Conservation (phyloP, 2,797 vertebrate species). For the Notolabrus celidotus region DNA sequence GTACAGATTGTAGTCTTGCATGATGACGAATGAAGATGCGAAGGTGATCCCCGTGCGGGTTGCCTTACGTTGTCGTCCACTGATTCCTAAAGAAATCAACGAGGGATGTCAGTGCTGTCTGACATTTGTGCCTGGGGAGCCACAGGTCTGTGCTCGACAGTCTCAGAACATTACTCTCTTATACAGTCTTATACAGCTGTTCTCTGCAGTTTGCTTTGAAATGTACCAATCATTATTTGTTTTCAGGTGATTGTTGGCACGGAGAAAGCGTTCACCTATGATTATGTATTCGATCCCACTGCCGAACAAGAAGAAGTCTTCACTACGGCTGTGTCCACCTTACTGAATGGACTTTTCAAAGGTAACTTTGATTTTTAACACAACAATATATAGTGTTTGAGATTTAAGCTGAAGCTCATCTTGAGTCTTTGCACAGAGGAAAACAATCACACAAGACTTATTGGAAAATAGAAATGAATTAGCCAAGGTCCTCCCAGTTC, state of each 20-base stretch:
- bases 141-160: constrained; percentile 84
- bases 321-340: constrained; percentile 86
- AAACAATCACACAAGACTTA: neutral
- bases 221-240: neutral
- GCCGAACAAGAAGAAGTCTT: constrained; percentile 96
- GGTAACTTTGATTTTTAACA: constrained; percentile 75
- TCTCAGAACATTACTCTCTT: neutral
- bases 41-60: constrained; percentile 93
- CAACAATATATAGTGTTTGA: neutral
- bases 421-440: too few relatives aligned
- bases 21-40: constrained; percentile 87
- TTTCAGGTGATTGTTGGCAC: constrained; percentile 91
- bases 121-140: constrained; percentile 91
- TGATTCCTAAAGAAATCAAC: constrained; percentile 90
- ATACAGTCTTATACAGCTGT: neutral
- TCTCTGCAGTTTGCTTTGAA: neutral
- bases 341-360: constrained; percentile 93
- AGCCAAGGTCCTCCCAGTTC: too few relatives aligned
- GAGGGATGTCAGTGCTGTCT: constrained; percentile 95
- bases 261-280: constrained; percentile 95
- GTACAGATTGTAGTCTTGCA: constrained; percentile 34
- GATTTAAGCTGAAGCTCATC: too few relatives aligned
- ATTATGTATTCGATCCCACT: constrained; percentile 93
- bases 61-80: constrained; percentile 92
- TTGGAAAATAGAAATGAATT: too few relatives aligned